phyloP scores from a whole-genome alignment of 1,140 invertebrate species.

The Octopus sinensis region DNA sequence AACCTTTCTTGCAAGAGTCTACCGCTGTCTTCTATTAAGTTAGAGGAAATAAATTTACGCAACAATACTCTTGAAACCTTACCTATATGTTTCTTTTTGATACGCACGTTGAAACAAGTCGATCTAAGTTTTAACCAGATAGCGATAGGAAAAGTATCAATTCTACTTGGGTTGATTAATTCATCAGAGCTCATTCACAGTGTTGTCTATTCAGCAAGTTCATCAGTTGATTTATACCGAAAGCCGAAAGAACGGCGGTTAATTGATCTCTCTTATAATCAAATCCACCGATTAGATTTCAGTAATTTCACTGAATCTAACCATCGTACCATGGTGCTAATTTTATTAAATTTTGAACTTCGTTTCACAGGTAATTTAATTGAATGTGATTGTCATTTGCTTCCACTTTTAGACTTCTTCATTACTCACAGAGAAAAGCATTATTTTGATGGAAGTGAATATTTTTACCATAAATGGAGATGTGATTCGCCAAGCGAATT shows the following conservation, averaged over 20 bases:
- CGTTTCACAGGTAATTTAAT: conserved; percentile 28
- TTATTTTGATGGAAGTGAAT: conserved; percentile 28
- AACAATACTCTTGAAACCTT: conserved; percentile 32
- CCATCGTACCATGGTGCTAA: conserved; percentile 17
- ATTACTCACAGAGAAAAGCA: conserved; percentile 10
- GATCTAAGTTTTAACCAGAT: conserved; percentile 31
- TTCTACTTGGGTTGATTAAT: conserved; percentile 19
- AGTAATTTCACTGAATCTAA: conserved; percentile 4
- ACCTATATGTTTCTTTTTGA: conserved; percentile 32
- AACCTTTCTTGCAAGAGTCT: conserved; percentile 23
- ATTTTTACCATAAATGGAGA: conserved; percentile 34
- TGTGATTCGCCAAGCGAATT: conserved; percentile 33
- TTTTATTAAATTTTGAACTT: conserved; percentile 35
- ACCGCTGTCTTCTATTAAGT: conserved; percentile 18
- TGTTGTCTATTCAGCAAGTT: conserved; percentile 25
- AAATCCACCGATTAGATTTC: conserved; percentile 23
- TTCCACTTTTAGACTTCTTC: conserved; percentile 29
- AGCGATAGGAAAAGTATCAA: conserved; percentile 27
- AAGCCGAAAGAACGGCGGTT: conserved; percentile 17
- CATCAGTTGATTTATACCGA: conserved; percentile 18
- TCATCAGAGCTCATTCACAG: conserved; percentile 20
- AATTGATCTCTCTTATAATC: conserved; percentile 29
- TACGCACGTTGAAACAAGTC: conserved; percentile 27
- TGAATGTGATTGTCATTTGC: conserved; percentile 36
- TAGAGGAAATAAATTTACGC: conserved; percentile 25